phyloP scores from a whole-genome alignment of 1,140 invertebrate genomes.

The Drosophila littoralis region DNA sequence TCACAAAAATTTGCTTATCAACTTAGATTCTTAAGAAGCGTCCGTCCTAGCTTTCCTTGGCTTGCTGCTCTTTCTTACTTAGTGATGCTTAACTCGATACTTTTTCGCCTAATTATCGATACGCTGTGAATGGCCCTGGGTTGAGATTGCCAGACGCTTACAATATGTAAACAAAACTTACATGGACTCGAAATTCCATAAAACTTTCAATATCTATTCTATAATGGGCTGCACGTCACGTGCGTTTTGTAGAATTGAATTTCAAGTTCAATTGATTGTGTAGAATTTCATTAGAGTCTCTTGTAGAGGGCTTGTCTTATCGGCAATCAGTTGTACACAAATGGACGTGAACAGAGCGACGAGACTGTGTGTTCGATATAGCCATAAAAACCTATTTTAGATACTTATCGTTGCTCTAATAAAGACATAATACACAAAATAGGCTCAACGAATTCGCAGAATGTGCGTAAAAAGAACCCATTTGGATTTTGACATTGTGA shows the following conservation, averaged over 20 bases:
- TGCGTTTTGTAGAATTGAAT: constrained; percentile 3
- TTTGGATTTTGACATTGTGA: constrained; percentile 18
- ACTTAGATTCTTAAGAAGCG: too few relatives aligned
- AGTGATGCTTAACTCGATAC: too few relatives aligned
- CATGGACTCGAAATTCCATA: not conserved
- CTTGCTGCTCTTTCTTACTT: too few relatives aligned
- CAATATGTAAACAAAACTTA: too few relatives aligned
- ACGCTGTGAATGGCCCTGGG: too few relatives aligned
- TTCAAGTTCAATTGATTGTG: constrained; percentile 34
- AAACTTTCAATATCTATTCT: not conserved
- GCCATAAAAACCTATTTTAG: constrained; percentile 22
- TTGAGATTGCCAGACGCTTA: too few relatives aligned
- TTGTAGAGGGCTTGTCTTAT: constrained; percentile 56
- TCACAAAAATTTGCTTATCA: too few relatives aligned
- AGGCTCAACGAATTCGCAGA: constrained; percentile 57
- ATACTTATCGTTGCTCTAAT: constrained; percentile 67
- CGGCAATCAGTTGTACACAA: constrained; percentile 35
- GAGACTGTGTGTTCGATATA: constrained; percentile 23
- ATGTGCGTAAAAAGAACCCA: constrained; percentile 46
- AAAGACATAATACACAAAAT: constrained; percentile 64
- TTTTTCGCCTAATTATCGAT: too few relatives aligned
- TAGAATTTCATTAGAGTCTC: constrained; percentile 36
- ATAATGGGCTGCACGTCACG: not conserved
- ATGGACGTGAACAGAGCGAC: constrained; percentile 7
- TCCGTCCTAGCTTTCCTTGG: too few relatives aligned